Evolutionary conservation across 2,888 invertebrate species (phyloP).

Genomic region (Zaprionus lineosus): DNA sequence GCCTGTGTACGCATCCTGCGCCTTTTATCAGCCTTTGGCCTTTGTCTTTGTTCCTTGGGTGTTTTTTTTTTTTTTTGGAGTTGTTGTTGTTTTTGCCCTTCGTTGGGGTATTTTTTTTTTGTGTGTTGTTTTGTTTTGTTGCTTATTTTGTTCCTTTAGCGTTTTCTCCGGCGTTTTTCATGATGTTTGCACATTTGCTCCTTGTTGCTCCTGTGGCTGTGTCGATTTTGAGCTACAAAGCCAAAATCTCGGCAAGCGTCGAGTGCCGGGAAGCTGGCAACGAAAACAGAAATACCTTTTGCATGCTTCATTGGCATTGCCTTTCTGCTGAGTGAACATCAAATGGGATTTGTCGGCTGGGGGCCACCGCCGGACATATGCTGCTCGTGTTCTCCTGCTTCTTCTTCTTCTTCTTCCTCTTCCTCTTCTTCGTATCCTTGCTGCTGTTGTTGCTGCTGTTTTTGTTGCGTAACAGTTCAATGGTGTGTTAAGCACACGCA

Average conservation of each 20-base stretch:
- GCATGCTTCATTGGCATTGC: constrained; percentile 77
- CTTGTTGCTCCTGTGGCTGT: constrained; percentile 42
- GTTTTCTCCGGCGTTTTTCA: constrained; percentile 61
- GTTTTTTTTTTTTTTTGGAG: constrained; percentile 2
- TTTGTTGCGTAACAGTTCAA: constrained; percentile 70
- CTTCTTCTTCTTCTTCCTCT: no score
- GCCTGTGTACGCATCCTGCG: constrained; percentile 20
- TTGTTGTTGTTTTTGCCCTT: constrained; percentile 1
- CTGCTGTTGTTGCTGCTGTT: constrained; percentile 31
- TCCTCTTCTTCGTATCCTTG: constrained; percentile 3
- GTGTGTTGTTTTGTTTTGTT: constrained; percentile 16
- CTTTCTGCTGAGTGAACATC: constrained; percentile 78
- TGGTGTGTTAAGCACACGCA: constrained; percentile 71
- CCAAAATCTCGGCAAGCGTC: constrained; percentile 68
- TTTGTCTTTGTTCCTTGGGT: constrained; percentile 36
- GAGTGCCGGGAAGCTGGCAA: constrained; percentile 33
- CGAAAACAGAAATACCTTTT: constrained; percentile 75
- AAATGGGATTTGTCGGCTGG: constrained; percentile 71
- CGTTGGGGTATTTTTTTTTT: background rate
- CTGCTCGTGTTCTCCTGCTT: no score
- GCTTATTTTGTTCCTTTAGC: no score
- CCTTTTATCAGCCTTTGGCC: constrained; percentile 36
- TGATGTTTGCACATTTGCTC: constrained; percentile 75
- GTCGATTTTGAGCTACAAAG: constrained; percentile 73
- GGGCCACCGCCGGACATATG: constrained; percentile 58